Evolutionary conservation across 1,140 invertebrate species (phyloP).

Genomic region (Adelges cooleyi): DNA sequence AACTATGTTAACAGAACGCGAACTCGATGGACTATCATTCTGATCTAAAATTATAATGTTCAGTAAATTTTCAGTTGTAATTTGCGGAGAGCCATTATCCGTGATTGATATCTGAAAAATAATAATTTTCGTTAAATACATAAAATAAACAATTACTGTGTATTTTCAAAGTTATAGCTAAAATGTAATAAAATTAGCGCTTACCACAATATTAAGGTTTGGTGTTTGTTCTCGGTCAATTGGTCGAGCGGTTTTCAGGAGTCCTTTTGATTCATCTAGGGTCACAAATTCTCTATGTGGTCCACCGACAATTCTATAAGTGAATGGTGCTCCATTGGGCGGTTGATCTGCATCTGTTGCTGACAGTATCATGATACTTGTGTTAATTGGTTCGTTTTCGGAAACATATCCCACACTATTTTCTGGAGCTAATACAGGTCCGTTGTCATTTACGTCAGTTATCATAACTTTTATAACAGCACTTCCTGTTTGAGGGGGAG

Average conservation of each 20-base stretch:
- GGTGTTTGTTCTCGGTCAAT: slow-evolving; percentile 73
- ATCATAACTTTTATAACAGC: slow-evolving; percentile 64
- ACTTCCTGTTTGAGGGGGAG: slow-evolving; percentile 77
- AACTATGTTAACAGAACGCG: slow-evolving; percentile 67
- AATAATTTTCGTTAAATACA: background rate
- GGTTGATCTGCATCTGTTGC: slow-evolving; percentile 81
- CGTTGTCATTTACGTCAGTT: slow-evolving; percentile 87
- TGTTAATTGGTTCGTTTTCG: slow-evolving; percentile 78
- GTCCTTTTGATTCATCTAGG: slow-evolving; percentile 65
- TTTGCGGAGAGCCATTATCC: slow-evolving; percentile 73
- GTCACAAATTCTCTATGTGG: slow-evolving; percentile 62
- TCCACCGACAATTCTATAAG: slow-evolving; percentile 64
- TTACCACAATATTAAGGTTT: slow-evolving; percentile 54
- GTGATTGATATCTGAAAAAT: slow-evolving; percentile 59
- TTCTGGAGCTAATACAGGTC: slow-evolving; percentile 64
- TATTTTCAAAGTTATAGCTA: no score
- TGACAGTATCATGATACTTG: slow-evolving; percentile 68
- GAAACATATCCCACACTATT: slow-evolving; percentile 61
- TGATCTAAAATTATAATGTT: slow-evolving; percentile 71
- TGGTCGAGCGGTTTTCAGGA: slow-evolving; percentile 61
- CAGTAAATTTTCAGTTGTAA: slow-evolving; percentile 64
- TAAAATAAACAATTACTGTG: no score
- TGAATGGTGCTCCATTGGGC: slow-evolving; percentile 85
- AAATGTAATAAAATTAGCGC: slow-evolving; percentile 29
- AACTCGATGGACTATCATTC: slow-evolving; percentile 81